These are phyloP conservation scores for Cryptosula pallasiana DNA, from an alignment of 2,888 invertebrate genomes.

Conservation along the genomic window DNA sequence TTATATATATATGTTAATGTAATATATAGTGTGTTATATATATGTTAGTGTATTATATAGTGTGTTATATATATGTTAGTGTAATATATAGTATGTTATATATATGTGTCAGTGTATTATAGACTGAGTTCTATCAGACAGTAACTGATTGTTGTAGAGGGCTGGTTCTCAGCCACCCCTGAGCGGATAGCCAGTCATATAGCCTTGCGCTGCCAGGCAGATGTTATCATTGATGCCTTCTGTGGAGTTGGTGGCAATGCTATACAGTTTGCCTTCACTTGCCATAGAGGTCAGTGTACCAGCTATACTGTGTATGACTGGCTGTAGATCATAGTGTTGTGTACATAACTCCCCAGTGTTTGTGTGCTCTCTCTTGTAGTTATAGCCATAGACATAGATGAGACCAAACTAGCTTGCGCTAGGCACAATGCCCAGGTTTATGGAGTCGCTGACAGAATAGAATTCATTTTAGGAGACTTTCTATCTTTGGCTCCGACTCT, in stretches of 20 bases:
- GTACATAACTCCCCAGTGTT: too few species aligned
- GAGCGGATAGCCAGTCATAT: conserved; percentile 87
- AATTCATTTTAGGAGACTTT: conserved; percentile 90
- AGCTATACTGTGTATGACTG: too few species aligned
- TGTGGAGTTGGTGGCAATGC: conserved; percentile 97
- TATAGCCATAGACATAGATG: conserved; percentile 91
- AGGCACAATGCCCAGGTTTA: conserved; percentile 86
- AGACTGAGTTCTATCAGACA: too few species aligned
- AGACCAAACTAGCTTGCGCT: conserved; percentile 79
- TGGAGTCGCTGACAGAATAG: conserved; percentile 77
- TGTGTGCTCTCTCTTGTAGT: too few species aligned
- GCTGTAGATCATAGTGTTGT: too few species aligned
- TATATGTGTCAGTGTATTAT: too few species aligned
- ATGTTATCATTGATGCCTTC: conserved; percentile 87
- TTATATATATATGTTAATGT: too few species aligned
- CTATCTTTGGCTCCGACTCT: conserved; percentile 54
- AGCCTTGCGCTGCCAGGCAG: conserved; percentile 69
- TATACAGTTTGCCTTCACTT: conserved; percentile 88
- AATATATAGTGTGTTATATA: too few species aligned
- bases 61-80: too few species aligned
- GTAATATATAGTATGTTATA: too few species aligned
- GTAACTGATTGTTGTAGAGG: conserved; percentile 63
- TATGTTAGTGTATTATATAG: too few species aligned
- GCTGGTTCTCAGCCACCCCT: conserved; percentile 98
- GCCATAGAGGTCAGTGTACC: conserved; percentile 64